A percentile compares a stretch with the other conserved stretches of the same genome.
Conservation (phyloP, 2,888 invertebrate genomes). For the Orchestes rusci region DNA sequence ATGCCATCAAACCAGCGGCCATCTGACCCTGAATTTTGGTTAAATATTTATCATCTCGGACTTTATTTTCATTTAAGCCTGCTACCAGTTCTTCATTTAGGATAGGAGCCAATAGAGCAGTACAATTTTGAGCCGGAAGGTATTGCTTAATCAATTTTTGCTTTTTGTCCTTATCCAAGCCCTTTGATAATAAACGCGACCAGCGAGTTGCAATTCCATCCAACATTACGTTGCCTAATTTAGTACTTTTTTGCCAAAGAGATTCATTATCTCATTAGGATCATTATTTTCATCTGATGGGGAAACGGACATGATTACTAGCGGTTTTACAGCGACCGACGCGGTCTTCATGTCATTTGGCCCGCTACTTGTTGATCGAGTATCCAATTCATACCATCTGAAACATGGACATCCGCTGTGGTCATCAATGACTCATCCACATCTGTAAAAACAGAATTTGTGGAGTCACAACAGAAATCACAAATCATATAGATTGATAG, state of each 20-base stretch:
- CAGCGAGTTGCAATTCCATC: conserved; percentile 6
- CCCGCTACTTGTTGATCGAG: too few species aligned
- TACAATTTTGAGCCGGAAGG: conserved; percentile 4
- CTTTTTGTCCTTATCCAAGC: conserved; percentile 4
- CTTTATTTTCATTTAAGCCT: conserved; percentile 5
- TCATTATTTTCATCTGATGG: not conserved
- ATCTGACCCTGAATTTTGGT: conserved; percentile 3
- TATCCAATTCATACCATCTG: too few species aligned
- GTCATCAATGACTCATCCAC: too few species aligned
- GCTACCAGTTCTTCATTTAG: conserved; percentile 5
- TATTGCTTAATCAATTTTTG: conserved; percentile 7
- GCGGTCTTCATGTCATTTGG: too few species aligned
- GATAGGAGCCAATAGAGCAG: conserved; percentile 5
- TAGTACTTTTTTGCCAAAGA: not conserved
- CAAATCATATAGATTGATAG: too few species aligned
- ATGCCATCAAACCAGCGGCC: not conserved
- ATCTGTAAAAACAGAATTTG: too few species aligned
- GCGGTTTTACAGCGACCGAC: too few species aligned
- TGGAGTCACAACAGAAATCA: too few species aligned
- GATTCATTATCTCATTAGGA: conserved; percentile 1
- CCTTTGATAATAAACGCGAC: conserved; percentile 4
- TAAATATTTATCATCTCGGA: conserved; percentile 7
- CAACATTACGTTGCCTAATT: conserved; percentile 2
- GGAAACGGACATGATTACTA: too few species aligned
- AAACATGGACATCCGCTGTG: too few species aligned